A percentile compares a stretch with the other conserved stretches of the same genome.
Conservation (phyloP, 2,113 vertebrate genomes). For the Equus przewalskii region DNA sequence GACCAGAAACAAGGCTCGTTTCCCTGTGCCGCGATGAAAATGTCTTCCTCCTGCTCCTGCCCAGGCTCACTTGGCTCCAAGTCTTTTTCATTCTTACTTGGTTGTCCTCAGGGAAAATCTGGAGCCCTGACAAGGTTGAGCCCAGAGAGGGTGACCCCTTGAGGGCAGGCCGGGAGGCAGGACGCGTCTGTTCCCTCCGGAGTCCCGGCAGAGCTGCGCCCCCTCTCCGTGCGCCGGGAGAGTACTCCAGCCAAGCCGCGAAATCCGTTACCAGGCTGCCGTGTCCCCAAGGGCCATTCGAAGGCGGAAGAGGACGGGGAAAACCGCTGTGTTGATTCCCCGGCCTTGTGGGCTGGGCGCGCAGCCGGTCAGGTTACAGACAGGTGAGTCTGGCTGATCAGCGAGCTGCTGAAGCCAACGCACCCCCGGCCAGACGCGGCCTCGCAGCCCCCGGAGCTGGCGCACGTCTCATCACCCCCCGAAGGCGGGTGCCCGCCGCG, state of each 20-base stretch:
- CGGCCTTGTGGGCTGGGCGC: slow-evolving; percentile 28
- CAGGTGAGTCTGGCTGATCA: slow-evolving; percentile 77
- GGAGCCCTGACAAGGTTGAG: background rate
- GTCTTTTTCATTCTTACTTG: slow-evolving; percentile 38
- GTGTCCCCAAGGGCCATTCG: slow-evolving; percentile 76
- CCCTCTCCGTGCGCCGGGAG: background rate
- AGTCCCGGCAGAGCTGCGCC: background rate
- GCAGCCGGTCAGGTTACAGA: slow-evolving; percentile 74
- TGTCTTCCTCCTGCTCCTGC: slow-evolving; percentile 10
- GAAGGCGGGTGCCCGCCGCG: background rate
- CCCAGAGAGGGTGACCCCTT: background rate
- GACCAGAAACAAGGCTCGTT: slow-evolving; percentile 28
- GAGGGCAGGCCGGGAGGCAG: background rate
- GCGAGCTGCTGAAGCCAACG: slow-evolving; percentile 22
- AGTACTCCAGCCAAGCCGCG: background rate
- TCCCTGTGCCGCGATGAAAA: background rate
- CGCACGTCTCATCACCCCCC: background rate
- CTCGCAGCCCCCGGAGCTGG: background rate
- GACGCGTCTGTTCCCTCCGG: background rate
- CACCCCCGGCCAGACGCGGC: background rate
- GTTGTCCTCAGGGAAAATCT: background rate
- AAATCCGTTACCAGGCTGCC: slow-evolving; percentile 82
- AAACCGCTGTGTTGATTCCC: slow-evolving; percentile 62
- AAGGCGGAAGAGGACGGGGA: slow-evolving; percentile 57
- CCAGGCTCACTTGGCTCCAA: background rate